A percentile compares a stretch with the other conserved stretches of the same genome.
phyloP scores from a whole-genome alignment of 2,888 invertebrate genomes.

The Melanostoma scalare region DNA sequence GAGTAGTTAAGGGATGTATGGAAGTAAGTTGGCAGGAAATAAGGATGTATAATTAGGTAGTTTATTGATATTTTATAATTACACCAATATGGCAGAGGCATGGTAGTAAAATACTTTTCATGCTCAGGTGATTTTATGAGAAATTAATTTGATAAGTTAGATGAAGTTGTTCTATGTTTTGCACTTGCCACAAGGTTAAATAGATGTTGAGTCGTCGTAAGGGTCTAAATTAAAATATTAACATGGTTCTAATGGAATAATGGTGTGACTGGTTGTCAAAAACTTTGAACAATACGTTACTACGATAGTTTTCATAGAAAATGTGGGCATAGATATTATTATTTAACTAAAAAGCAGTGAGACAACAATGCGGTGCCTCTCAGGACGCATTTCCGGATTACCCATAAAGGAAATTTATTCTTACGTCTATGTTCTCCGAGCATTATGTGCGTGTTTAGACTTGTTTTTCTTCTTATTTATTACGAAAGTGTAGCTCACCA shows the following conservation, averaged over 20 bases:
- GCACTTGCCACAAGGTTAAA: constrained; percentile 27
- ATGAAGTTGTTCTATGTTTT: constrained; percentile 49
- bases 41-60: constrained; percentile 64
- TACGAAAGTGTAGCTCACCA: no score
- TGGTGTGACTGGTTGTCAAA: not conserved
- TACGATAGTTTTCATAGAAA: no score
- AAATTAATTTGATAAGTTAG: constrained; percentile 64
- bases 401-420: no score
- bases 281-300: not conserved
- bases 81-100: constrained; percentile 45
- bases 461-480: no score
- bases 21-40: constrained; percentile 53
- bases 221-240: constrained; percentile 4
- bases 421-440: no score
- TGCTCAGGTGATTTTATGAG: constrained; percentile 65
- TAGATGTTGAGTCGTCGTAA: not conserved
- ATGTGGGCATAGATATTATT: no score
- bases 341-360: no score
- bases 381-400: no score
- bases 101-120: constrained; percentile 51
- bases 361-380: no score
- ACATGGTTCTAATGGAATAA: not conserved
- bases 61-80: constrained; percentile 70
- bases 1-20: constrained; percentile 6
- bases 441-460: no score